Evolutionary conservation across 92 coral and sea anemone species (phyloP).

Genomic region (Parazoanthus atlanticus): DNA sequence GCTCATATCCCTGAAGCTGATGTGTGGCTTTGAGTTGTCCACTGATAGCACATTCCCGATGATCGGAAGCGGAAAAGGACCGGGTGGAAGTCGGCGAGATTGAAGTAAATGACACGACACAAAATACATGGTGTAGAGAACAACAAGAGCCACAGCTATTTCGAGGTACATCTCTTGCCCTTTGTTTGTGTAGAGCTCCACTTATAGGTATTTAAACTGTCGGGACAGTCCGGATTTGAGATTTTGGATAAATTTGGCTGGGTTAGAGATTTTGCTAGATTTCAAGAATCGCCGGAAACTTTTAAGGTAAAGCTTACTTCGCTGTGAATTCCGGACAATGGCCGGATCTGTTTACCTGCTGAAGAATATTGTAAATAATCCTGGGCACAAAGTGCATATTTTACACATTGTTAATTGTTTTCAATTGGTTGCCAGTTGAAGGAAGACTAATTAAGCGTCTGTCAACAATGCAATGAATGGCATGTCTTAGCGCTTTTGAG

Average conservation of each 20-base stretch:
- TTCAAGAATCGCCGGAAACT: neutral
- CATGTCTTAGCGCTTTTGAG: neutral
- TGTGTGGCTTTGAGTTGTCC: slow-evolving; percentile 65
- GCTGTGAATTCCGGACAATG: neutral
- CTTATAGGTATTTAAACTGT: neutral
- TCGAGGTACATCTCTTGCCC: slow-evolving; percentile 8
- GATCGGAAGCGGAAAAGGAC: slow-evolving; percentile 85
- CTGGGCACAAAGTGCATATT: neutral
- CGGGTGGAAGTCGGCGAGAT: slow-evolving; percentile 77
- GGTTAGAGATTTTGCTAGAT: neutral
- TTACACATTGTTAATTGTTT: neutral
- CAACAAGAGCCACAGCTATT: neutral
- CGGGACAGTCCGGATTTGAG: neutral
- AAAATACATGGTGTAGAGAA: slow-evolving; percentile 16
- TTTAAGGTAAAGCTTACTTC: too few relatives aligned
- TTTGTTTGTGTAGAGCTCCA: neutral
- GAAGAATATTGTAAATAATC: neutral
- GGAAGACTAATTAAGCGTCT: neutral
- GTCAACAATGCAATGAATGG: neutral
- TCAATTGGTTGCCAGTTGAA: neutral
- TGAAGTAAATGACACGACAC: slow-evolving; percentile 29
- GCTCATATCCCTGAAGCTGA: slow-evolving; percentile 61
- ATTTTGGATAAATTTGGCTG: neutral
- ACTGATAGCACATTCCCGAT: slow-evolving; percentile 77
- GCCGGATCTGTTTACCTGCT: neutral